Percentiles rank a stretch among this genome's conserved stretches.
These are phyloP conservation scores for Drosophila putrida DNA, from an alignment of 2,888 invertebrate genomes.

Conservation along the genomic window DNA sequence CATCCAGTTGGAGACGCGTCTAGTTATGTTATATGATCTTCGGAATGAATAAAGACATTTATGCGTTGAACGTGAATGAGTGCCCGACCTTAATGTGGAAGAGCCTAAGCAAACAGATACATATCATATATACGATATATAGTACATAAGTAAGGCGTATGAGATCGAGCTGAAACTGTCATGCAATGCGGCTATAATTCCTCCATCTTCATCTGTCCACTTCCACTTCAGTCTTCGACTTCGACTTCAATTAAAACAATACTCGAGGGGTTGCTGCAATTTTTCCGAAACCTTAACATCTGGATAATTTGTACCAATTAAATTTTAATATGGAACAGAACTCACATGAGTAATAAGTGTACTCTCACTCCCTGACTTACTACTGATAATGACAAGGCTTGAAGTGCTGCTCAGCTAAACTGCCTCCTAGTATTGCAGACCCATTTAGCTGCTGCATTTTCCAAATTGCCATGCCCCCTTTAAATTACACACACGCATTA, in stretches of 20 bases:
- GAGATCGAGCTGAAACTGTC: constrained; percentile 35
- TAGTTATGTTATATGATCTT: constrained; percentile 30
- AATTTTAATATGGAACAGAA: constrained; percentile 51
- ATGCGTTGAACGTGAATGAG: constrained; percentile 71
- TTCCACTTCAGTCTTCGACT: constrained; percentile 24
- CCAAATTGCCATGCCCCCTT: constrained; percentile 15
- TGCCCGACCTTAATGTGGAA: constrained; percentile 82
- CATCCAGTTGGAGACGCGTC: constrained; percentile 41
- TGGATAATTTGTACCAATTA: constrained; percentile 77
- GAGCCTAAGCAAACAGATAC: constrained; percentile 44
- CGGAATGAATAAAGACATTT: constrained; percentile 32
- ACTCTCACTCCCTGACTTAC: constrained; percentile 31
- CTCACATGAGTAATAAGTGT: constrained; percentile 3
- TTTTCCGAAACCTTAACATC: constrained; percentile 58
- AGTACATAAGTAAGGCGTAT: constrained; percentile 39
- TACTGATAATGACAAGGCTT: constrained; percentile 21
- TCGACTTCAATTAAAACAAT: constrained; percentile 53
- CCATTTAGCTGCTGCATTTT: constrained; percentile 10
- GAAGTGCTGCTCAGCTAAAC: constrained; percentile 28
- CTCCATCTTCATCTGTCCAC: constrained; percentile 3
- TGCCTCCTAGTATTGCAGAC: constrained; percentile 12
- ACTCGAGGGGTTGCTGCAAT: constrained; percentile 62
- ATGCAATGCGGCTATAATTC: constrained; percentile 21
- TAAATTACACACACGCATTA: background rate
- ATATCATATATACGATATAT: constrained; percentile 17